Base-by-base conservation (phyloP, 2,797 vertebrate species). In the Sebastes nivosus region DNA sequence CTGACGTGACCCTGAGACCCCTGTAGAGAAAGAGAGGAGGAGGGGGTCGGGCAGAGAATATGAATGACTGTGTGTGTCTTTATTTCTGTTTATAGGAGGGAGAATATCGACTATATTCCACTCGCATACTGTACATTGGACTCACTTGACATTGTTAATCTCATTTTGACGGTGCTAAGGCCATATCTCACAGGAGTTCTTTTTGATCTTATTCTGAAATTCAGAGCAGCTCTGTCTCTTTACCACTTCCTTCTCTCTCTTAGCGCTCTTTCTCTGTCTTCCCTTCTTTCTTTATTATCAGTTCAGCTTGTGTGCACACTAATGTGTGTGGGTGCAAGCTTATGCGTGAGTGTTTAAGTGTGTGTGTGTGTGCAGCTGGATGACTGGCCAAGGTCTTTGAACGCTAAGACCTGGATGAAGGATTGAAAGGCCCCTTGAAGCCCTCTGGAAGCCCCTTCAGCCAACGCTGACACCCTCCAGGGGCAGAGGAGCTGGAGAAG, bases 351-450 rank as follows among this genome's bases (percentile, higher is more conserved):
- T 63, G 64, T 61, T 71, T 79, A 4, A 16, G 67, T 20, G 38
- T 60, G 42, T 46, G 42, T 42, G 38, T 36, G 27, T 36, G 27
- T 72, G 85, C 75, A 88, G 87, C 82, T 87, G 89, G 93, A 95
- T 95, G 96, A 97, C 96, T 97, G 97, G 97, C 96, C 96, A 95
- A 96, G 96, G 97, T 96, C 96, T 98, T 97, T 94, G 93, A 94
- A 94, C 88, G 89, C 89, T 95, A 94, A 94, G 91, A 93, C 93
- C 92, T 93, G 94, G 93, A 95, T 95, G 93, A 94, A 94, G 92
- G 90, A 93, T 93, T 90, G 93, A 97, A 98, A 97, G 97, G 96
- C 96, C 96, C 88, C 88, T 97, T 97, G 97, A 98, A 98, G 97
- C 96, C 96, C 96, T 85, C 72, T 89, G 96, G 97, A 98, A 98